Percentiles rank a stretch among this genome's conserved stretches.
phyloP scores from a whole-genome alignment of 2,888 invertebrate genomes.

The Zaprionus obscuricornis region DNA sequence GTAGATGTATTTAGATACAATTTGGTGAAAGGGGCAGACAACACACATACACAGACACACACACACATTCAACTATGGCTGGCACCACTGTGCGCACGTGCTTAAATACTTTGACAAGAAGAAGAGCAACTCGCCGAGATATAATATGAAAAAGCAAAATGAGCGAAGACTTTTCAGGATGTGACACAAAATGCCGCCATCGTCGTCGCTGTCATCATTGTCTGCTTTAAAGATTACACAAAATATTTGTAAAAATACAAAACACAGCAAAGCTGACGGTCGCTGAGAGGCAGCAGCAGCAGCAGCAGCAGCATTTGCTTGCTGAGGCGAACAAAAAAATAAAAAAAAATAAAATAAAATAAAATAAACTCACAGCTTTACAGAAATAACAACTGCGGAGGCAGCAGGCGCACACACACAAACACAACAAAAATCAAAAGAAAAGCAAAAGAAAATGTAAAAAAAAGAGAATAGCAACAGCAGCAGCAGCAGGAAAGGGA shows the following conservation, averaged over 20 bases:
- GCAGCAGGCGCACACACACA: constrained; percentile 44
- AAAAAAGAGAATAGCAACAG: constrained; percentile 73
- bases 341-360: no score
- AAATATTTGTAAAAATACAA: constrained; percentile 76
- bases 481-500: constrained; percentile 48
- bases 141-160: constrained; percentile 20
- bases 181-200: constrained; percentile 79
- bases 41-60: constrained; percentile 17
- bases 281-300: background rate
- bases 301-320: background rate
- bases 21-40: background rate
- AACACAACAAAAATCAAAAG: constrained; percentile 10
- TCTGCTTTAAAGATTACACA: constrained; percentile 80
- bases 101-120: constrained; percentile 69
- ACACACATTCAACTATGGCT: constrained; percentile 24
- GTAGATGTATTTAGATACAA: constrained; percentile 3
- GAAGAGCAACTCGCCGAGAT: no score
- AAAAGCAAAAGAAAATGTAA: constrained; percentile 34
- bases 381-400: constrained; percentile 76
- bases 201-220: constrained; percentile 78
- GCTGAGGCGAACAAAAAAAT: constrained; percentile 24
- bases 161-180: constrained; percentile 67
- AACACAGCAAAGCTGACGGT: constrained; percentile 60
- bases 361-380: constrained; percentile 75
- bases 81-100: constrained; percentile 71